Evolutionary conservation across 1,140 invertebrate genomes (phyloP), one percentile per base, ranked within the genome.

Genomic region (Acromyrmex charruanus): DNA sequence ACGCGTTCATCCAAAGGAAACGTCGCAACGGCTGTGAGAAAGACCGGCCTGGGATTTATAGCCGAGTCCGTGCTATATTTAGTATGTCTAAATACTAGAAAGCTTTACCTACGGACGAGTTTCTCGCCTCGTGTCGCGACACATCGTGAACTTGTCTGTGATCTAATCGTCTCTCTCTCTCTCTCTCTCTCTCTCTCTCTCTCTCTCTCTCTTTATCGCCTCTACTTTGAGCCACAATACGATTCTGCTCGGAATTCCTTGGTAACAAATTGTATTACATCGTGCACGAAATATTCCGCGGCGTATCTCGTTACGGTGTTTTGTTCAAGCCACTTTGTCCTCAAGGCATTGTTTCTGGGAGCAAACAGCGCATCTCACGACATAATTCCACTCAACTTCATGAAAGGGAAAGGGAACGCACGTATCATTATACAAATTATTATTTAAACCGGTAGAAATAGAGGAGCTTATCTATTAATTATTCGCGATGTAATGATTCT

Each of bases 11-110:
- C n/a, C 53, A 25, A 74, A 39, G 10, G n/a, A 58, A 68, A 85
- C 59, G 59, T 84, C 86, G 59, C 18, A 58, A n/a, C 10, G 59
- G 28, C 49, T 28, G 25, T 80, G 49, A 61, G 68, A 61, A 68
- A 87, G 86, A 82, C 86, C 68, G 80, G 80, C 72, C 86, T 82
- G 85, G 86, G 91, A 92, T 91, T 92, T 89, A 88, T 77, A 92
- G 81, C 77, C 55, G 81, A 92, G 77, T 84, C 39, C 75, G 84
- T 44, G 91, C 86, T 92, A 92, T 90, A 92, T 92, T 92, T 92
- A 92, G 92, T 77, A 85, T 84, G 87, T 86, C 91, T 88, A 87
- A 92, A 92, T 91, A 92, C 90, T 91, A 91, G 90, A 88, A 87
- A 89, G 88, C 90, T 89, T 61, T 87, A 85, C 80, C 65, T 88